Conservation (phyloP, 2,797 vertebrate species). For the Fratercula arctica region DNA sequence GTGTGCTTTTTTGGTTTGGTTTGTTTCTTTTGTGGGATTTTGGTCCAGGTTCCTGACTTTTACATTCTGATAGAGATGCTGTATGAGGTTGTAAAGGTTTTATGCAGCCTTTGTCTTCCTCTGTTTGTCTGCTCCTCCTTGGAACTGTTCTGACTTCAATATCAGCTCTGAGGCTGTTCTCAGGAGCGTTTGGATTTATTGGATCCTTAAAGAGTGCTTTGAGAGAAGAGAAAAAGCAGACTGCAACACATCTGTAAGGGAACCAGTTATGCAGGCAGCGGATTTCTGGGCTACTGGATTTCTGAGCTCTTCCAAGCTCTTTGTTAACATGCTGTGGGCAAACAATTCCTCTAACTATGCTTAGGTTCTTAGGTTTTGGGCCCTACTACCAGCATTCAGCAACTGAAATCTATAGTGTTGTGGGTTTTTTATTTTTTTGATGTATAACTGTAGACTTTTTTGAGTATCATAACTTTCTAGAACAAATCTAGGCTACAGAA, state of each 20-base stretch:
- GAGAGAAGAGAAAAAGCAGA: neutral
- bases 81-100: neutral
- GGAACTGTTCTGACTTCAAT: neutral
- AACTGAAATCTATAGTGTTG: neutral
- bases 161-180: neutral
- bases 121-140: neutral
- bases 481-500: neutral
- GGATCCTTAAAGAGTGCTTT: neutral
- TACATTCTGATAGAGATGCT: neutral
- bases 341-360: neutral
- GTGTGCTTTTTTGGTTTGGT: accelerated
- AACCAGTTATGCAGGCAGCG: neutral
- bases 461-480: neutral
- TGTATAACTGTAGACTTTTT: neutral
- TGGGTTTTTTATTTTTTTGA: neutral
- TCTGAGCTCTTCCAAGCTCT: neutral
- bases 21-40: neutral
- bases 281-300: neutral
- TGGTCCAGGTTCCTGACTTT: neutral
- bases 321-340: neutral
- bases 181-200: neutral
- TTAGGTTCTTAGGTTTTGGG: neutral
- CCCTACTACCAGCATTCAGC: neutral
- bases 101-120: neutral
- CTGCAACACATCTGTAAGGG: neutral